Evolutionary conservation across 2,797 vertebrate species (phyloP).

Genomic region (Cossypha niveicapilla): DNA sequence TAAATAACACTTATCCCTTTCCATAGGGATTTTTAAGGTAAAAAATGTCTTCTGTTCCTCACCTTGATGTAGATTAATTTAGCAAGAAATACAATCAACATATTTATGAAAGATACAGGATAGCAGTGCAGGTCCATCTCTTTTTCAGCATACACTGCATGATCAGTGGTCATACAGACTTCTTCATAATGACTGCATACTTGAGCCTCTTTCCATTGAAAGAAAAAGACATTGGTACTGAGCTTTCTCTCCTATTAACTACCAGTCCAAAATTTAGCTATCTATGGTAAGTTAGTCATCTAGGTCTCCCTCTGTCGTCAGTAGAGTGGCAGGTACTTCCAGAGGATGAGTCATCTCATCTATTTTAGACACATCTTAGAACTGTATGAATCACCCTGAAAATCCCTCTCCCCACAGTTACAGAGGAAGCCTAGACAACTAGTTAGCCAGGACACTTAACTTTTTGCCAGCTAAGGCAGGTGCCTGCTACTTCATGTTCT

Average conservation of each 20-base stretch:
- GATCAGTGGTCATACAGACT: not conserved
- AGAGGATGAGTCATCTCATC: constrained; percentile 43
- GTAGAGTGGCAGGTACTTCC: constrained; percentile 51
- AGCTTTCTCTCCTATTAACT: not conserved
- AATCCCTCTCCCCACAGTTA: not conserved
- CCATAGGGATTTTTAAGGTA: not conserved
- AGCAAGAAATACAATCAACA: not conserved
- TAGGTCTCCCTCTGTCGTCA: constrained; percentile 56
- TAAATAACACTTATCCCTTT: not conserved
- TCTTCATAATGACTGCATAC: not conserved
- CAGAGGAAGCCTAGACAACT: not conserved
- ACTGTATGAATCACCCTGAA: constrained; percentile 47
- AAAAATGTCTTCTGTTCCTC: not conserved
- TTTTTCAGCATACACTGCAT: not conserved
- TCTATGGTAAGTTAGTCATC: constrained; percentile 42
- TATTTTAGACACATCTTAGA: constrained; percentile 51
- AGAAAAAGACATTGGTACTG: not conserved
- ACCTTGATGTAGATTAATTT: not conserved
- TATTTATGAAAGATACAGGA: not conserved
- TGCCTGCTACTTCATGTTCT: not conserved
- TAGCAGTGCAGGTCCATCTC: not conserved
- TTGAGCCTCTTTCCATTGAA: not conserved
- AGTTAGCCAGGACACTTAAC: not conserved
- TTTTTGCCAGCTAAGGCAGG: not conserved
- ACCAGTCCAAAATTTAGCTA: not conserved